These are phyloP conservation scores for Hirudinaria manillensis DNA, from an alignment of 2,888 invertebrate genomes.

Conservation along the genomic window DNA sequence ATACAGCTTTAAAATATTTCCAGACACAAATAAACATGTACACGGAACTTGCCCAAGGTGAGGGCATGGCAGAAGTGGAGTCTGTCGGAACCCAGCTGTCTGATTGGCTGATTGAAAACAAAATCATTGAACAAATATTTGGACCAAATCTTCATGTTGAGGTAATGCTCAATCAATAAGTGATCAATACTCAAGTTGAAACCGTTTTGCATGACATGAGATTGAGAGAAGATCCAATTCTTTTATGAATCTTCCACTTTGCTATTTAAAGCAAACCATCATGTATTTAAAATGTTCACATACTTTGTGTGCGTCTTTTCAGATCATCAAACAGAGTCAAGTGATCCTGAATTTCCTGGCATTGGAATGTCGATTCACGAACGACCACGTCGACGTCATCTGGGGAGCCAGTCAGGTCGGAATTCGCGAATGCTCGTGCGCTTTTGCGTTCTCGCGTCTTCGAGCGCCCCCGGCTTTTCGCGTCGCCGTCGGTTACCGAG, in stretches of 20 bases:
- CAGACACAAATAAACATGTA: slow-evolving; percentile 74
- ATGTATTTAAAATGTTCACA: too few species aligned
- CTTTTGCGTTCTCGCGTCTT: background rate
- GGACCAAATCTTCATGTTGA: slow-evolving; percentile 95
- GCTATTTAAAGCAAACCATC: too few species aligned
- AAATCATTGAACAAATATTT: slow-evolving; percentile 86
- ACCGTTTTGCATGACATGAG: too few species aligned
- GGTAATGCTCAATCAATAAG: slow-evolving; percentile 57
- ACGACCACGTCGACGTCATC: slow-evolving; percentile 82
- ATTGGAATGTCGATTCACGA: slow-evolving; percentile 80
- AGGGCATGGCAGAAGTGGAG: slow-evolving; percentile 77
- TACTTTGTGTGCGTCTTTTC: slow-evolving; percentile 33
- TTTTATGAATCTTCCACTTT: too few species aligned
- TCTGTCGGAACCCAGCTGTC: slow-evolving; percentile 61
- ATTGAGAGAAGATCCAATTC: too few species aligned
- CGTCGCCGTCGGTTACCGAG: background rate
- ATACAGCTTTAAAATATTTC: too few species aligned
- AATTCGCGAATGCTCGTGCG: background rate
- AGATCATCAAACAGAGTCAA: slow-evolving; percentile 89
- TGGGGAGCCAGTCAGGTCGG: slow-evolving; percentile 81
- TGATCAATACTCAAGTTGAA: background rate
- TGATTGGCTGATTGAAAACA: slow-evolving; percentile 79
- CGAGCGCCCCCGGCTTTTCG: background rate
- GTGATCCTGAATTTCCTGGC: slow-evolving; percentile 85
- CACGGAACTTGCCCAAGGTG: slow-evolving; percentile 83